Evolutionary conservation across 2,888 invertebrate species (phyloP).

Genomic region (Cataglyphis cursor): DNA sequence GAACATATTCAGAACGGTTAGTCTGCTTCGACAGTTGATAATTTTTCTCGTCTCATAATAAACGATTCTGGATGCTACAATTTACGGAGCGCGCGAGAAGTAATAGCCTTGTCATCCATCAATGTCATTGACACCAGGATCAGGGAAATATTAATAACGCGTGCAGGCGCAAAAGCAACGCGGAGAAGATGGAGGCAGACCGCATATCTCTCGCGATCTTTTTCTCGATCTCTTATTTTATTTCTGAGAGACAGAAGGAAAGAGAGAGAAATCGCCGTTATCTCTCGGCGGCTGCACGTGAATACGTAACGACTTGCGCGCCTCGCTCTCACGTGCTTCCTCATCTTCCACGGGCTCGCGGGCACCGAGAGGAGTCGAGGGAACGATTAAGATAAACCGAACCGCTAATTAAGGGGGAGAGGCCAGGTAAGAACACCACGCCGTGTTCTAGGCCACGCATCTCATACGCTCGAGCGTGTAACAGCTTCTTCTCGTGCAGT

Average conservation of each 20-base stretch:
- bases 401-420: slow-evolving; percentile 69
- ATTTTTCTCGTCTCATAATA: slow-evolving; percentile 39
- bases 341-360: slow-evolving; percentile 26
- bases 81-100: slow-evolving; percentile 13
- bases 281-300: slow-evolving; percentile 60
- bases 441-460: slow-evolving; percentile 55
- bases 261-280: slow-evolving; percentile 29
- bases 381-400: slow-evolving; percentile 63
- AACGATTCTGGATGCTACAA: slow-evolving; percentile 30
- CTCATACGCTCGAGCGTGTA: slow-evolving; percentile 50
- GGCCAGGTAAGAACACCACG: slow-evolving; percentile 45
- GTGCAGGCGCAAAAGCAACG: neutral
- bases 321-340: slow-evolving; percentile 58
- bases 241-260: neutral
- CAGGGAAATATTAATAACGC: slow-evolving; percentile 53
- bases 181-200: neutral
- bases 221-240: slow-evolving; percentile 40
- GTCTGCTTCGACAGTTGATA: slow-evolving; percentile 46
- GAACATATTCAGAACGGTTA: slow-evolving; percentile 11
- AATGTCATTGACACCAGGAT: slow-evolving; percentile 54
- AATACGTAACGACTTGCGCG: slow-evolving; percentile 67
- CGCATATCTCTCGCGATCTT: slow-evolving; percentile 34
- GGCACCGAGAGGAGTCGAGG: slow-evolving; percentile 46
- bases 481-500: slow-evolving; percentile 57
- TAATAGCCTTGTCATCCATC: slow-evolving; percentile 43